phyloP scores from a whole-genome alignment of 2,888 invertebrate species.

The Chymomyza fuscimana region DNA sequence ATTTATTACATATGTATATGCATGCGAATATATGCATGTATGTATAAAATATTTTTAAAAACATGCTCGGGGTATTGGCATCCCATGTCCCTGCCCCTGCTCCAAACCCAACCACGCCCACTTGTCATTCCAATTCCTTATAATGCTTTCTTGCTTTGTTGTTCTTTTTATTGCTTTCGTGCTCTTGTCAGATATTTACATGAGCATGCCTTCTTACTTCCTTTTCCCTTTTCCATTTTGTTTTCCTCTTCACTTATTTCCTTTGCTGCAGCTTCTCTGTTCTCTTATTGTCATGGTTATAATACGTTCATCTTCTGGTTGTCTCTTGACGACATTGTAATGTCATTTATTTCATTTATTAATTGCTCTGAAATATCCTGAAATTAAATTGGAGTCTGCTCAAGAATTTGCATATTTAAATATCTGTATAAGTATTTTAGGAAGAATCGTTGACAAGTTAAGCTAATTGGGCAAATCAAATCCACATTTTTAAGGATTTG shows the following conservation, averaged over 20 bases:
- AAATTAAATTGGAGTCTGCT: slow-evolving; percentile 15
- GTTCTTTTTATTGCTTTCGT: slow-evolving; percentile 21
- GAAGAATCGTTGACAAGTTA: slow-evolving; percentile 21
- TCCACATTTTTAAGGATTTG: background rate
- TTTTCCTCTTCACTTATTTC: slow-evolving; percentile 18
- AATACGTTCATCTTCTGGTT: slow-evolving; percentile 13
- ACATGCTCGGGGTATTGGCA: background rate
- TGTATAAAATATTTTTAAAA: too few relatives aligned
- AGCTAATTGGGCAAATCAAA: slow-evolving; percentile 27
- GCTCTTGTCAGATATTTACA: slow-evolving; percentile 65
- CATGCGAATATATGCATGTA: too few relatives aligned
- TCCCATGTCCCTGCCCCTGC: background rate
- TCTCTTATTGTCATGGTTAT: slow-evolving; percentile 34
- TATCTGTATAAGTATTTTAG: slow-evolving; percentile 35
- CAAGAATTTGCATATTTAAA: background rate
- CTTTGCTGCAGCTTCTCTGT: slow-evolving; percentile 9
- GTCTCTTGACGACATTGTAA: slow-evolving; percentile 29
- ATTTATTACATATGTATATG: too few relatives aligned
- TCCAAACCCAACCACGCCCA: background rate
- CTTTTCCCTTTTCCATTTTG: slow-evolving; percentile 10
- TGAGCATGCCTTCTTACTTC: slow-evolving; percentile 19
- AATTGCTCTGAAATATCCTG: slow-evolving; percentile 62
- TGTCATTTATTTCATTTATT: slow-evolving; percentile 58
- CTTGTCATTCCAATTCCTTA: slow-evolving; percentile 68
- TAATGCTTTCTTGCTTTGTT: slow-evolving; percentile 45